Evolutionary conservation across 2,797 vertebrate genomes (phyloP).

Genomic region (Uromys caudimaculatus): DNA sequence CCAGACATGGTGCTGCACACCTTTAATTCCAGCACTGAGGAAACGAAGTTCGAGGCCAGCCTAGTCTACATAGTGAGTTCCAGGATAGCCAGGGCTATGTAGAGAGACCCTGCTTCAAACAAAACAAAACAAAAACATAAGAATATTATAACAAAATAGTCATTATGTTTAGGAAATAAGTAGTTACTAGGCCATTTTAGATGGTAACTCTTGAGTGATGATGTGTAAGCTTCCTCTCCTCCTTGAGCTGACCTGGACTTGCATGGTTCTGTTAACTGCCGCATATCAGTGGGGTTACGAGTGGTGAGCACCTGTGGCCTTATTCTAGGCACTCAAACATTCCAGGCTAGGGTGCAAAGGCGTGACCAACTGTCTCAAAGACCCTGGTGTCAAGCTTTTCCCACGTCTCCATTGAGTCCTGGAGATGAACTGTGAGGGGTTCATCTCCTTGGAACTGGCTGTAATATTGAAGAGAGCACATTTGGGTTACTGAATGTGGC

Average conservation of each 20-base stretch:
- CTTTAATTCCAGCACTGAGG: not conserved
- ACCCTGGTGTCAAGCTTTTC: conserved; percentile 52
- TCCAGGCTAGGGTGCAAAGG: not conserved
- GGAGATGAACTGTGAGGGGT: not conserved
- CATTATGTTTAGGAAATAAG: not conserved
- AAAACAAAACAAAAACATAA: not conserved
- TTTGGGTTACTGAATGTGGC: not conserved
- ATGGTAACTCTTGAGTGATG: not conserved
- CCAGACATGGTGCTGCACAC: not conserved
- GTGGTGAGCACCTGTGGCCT: conserved; percentile 40
- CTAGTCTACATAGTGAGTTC: not conserved
- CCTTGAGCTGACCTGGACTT: not conserved
- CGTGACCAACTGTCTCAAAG: conserved; percentile 31
- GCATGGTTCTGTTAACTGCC: not conserved
- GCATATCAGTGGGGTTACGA: not conserved
- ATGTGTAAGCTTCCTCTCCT: not conserved
- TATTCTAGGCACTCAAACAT: conserved; percentile 21
- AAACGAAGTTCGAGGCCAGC: not conserved
- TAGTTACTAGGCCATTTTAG: not conserved
- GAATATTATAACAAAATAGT: not conserved
- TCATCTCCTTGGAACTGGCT: not conserved
- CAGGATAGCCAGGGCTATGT: not conserved
- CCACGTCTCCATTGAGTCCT: not conserved
- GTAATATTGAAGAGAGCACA: not conserved
- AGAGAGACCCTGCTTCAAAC: not conserved